Evolutionary conservation across 2,888 invertebrate genomes (phyloP), one percentile per base, ranked within the genome.

Genomic region (Embidobia sp.): DNA sequence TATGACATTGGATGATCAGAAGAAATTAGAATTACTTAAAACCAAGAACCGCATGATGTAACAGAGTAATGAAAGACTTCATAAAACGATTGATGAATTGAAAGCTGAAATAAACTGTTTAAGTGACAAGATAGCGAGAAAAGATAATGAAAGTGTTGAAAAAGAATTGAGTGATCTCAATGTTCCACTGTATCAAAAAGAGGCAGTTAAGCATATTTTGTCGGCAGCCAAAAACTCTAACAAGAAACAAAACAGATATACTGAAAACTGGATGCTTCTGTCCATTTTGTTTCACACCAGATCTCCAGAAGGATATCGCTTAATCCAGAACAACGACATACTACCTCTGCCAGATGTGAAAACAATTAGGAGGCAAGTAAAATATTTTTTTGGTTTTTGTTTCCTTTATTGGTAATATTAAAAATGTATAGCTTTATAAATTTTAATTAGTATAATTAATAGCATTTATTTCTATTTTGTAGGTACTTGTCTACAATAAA

Each of bases 401-500:
- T 31, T 10, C 6, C 31, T 10, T 31, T 31, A 31, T n/a, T n/a
- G n/a, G n/a, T n/a, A n/a, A n/a, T n/a, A n/a, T n/a, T n/a, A n/a
- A n/a, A n/a, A n/a, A n/a, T n/a, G n/a, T n/a, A n/a, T n/a, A n/a
- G n/a, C n/a, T n/a, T n/a, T n/a, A n/a, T n/a, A n/a, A n/a, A n/a
- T n/a, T n/a, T n/a, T n/a, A n/a, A n/a, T n/a, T n/a, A 31, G 31
- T 31, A 5, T 5, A 31, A 31, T 31, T 31, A 8, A 8, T n/a
- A 31, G 8, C 7, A n/a, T n/a, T n/a, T n/a, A n/a, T n/a, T n/a
- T n/a, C n/a, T n/a, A n/a, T n/a, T 7, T 31, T 31, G 3, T 10
- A 31, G 31, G 3, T 31, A 31, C 31, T 31, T 31, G 31, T 31
- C 31, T 10, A 10, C 3, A 8, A 31, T 31, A 3, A 31, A 92